Evolutionary conservation across 2,113 vertebrate genomes (phyloP).

Genomic region (Hypomesus transpacificus): DNA sequence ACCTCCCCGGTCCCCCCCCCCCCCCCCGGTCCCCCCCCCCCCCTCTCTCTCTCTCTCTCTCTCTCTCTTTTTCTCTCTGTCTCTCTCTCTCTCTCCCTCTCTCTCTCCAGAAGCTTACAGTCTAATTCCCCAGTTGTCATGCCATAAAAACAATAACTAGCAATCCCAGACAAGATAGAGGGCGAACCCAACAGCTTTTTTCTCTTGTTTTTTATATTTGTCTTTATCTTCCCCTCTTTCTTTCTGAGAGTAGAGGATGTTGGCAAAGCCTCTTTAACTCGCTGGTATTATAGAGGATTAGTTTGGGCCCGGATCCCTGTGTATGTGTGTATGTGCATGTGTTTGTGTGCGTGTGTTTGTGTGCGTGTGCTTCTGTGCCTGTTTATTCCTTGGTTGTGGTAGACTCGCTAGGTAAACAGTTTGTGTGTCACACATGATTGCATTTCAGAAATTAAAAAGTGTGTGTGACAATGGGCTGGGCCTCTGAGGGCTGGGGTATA

Average conservation of each 20-base stretch:
- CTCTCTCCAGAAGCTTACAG: conserved; percentile 70
- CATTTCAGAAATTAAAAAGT: conserved; percentile 78
- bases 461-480: conserved; percentile 69
- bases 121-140: conserved; percentile 74
- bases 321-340: too few species aligned
- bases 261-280: conserved; percentile 77
- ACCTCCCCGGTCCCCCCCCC: too few species aligned
- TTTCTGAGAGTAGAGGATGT: conserved; percentile 63
- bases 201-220: conserved; percentile 48
- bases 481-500: conserved; percentile 15
- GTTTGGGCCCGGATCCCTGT: conserved; percentile 70
- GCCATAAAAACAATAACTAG: conserved; percentile 75
- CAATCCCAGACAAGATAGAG: conserved; percentile 69
- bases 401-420: conserved; percentile 76
- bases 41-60: conserved; percentile 65
- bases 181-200: conserved; percentile 66
- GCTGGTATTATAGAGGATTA: conserved; percentile 75
- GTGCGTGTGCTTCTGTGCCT: conserved; percentile 14
- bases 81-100: conserved; percentile 50
- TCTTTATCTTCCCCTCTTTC: conserved; percentile 51
- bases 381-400: conserved; percentile 66
- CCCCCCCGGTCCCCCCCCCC: conserved; percentile 52
- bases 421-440: conserved; percentile 79
- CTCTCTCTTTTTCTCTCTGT: conserved; percentile 50
- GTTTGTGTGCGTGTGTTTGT: too few species aligned